Evolutionary conservation across 2,888 invertebrate species (phyloP).

Genomic region (Camptogramma bilineatum): DNA sequence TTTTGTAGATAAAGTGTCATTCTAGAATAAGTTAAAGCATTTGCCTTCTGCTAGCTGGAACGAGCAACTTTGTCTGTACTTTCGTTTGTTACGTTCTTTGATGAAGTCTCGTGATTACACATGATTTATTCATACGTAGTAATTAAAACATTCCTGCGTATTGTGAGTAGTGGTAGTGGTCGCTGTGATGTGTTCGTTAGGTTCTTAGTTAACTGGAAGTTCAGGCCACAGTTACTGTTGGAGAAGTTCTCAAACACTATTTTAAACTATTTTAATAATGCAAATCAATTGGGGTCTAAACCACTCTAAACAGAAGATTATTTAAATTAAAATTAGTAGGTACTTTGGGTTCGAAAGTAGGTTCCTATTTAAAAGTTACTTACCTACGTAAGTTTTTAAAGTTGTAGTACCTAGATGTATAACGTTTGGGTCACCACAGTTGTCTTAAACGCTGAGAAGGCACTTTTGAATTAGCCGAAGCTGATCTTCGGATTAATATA

Average conservation of each 20-base stretch:
- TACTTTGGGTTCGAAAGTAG: not conserved
- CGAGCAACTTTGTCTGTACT: conserved; percentile 42
- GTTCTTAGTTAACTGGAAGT: conserved; percentile 4
- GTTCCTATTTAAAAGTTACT: not conserved
- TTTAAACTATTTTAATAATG: not conserved
- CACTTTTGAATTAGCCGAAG: conserved; percentile 48
- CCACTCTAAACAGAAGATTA: not conserved
- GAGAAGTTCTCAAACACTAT: conserved; percentile 6
- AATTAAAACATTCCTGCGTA: conserved; percentile 54
- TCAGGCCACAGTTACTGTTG: not conserved
- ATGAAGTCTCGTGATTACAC: conserved; percentile 51
- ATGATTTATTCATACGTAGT: conserved; percentile 55
- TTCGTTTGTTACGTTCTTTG: conserved; percentile 59
- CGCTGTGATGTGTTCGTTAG: conserved; percentile 19
- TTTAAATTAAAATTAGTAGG: not conserved
- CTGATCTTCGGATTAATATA: conserved; percentile 55
- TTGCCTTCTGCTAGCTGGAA: conserved; percentile 13
- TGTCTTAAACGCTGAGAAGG: not conserved
- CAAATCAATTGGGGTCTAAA: not conserved
- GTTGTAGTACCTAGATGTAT: too few relatives aligned
- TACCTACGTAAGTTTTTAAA: not conserved
- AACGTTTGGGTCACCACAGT: too few relatives aligned
- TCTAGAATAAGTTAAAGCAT: conserved; percentile 17
- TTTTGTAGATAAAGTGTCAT: conserved; percentile 25
- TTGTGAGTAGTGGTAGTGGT: conserved; percentile 32